phyloP scores from a whole-genome alignment of 1,140 invertebrate genomes.

The Lepidotrigona ventralis region DNA sequence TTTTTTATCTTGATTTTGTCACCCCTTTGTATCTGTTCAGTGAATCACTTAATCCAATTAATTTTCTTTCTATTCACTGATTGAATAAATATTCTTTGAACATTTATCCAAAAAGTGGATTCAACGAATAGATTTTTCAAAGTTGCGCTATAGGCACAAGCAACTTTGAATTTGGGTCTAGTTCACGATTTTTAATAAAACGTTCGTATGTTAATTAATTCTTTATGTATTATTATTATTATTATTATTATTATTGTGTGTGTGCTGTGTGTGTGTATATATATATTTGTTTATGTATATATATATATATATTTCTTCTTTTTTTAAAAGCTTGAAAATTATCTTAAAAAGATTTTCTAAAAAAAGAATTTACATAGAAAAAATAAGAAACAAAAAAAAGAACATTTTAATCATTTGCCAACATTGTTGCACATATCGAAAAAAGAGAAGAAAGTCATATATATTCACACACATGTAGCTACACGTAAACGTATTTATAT shows the following conservation, averaged over 20 bases:
- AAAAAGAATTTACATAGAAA: background rate
- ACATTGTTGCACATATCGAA: slow-evolving; percentile 39
- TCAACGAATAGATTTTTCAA: slow-evolving; percentile 18
- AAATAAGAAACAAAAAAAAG: background rate
- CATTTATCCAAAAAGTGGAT: slow-evolving; percentile 13
- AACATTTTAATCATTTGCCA: background rate
- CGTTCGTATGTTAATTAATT: slow-evolving; percentile 35
- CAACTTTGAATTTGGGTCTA: slow-evolving; percentile 26
- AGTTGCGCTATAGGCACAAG: slow-evolving; percentile 22
- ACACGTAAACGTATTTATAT: slow-evolving; percentile 41
- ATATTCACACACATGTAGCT: slow-evolving; percentile 19
- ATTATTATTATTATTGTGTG: background rate
- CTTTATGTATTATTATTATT: slow-evolving; percentile 27
- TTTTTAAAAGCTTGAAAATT: slow-evolving; percentile 32
- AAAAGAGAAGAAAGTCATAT: slow-evolving; percentile 36
- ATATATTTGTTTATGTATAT: slow-evolving; percentile 23
- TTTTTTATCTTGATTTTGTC: background rate
- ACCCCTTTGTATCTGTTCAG: slow-evolving; percentile 40
- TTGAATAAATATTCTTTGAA: background rate
- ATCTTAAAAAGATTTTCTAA: background rate
- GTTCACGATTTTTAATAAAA: slow-evolving; percentile 30
- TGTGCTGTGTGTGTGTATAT: slow-evolving; percentile 29
- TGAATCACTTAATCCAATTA: slow-evolving; percentile 29
- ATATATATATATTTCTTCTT: slow-evolving; percentile 4
- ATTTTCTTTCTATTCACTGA: background rate